Base-by-base conservation (phyloP, 2,888 invertebrate genomes). In the Lasioglossum villosulum region DNA sequence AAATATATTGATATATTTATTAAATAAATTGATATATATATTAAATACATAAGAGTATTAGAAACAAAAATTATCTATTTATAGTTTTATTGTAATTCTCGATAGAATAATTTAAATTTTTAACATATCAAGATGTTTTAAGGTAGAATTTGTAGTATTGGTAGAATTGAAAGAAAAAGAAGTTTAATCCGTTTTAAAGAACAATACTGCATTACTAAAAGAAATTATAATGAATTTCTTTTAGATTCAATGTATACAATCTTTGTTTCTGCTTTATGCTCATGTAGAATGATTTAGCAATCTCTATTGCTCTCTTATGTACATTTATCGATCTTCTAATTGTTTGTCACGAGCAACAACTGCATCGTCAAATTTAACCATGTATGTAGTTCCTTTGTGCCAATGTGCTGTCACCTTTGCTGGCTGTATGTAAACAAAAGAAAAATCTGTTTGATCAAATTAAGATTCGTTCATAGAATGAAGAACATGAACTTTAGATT, bases 331-430 rank as follows among this genome's bases (percentile, higher is more conserved):
- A 90, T 98, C 98, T 95, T 99, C 99, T 86, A 99, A 95, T 92
- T 98, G 98, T 94, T 99, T 99, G 94, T 99, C 99, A 91, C 99
- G 96, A 4, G 97, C 96, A 91, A 99, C 97, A 77, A 99, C 99
- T 52, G 97, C 97, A 94, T 99, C 99, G 91, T 99, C 99, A 95
- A 99, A 99, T 95, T 99, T 99, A 14, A 99, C 99, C 98, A 99
- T 99, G 94, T 99, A 99, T 0, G 99, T 99, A 14, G 99, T 99
- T 66, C 99, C 99, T 95, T 99, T 99, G 95, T 99, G 99, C 99
- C 99, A 99, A 95, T 99, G 99, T 0, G 99, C 99, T 0, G 99
- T 98, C 12, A 99, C 99, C 96, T 99, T 99, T 68, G 99, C 99
- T 4, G 99, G 98, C 99, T 99, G 76, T 42, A 91, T 90, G 76